Base-by-base conservation (phyloP, 2,797 vertebrate genomes). In the Tiaroga cobitis region DNA sequence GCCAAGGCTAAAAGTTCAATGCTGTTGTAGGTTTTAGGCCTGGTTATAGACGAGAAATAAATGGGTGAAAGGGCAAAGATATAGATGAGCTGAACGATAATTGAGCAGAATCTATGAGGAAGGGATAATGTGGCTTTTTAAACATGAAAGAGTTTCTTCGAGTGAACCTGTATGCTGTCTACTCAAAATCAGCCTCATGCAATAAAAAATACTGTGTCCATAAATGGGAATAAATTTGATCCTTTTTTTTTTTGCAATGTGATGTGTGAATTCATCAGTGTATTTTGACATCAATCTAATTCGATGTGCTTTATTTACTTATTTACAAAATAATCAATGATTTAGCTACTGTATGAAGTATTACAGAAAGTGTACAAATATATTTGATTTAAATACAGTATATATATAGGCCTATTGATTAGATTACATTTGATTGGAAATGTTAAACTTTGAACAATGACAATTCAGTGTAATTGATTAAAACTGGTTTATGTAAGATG, bases 1-100 rank as follows among this genome's bases (percentile, higher is more conserved):
- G 86, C 72, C 77, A 70, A 78, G 72, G 72, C 70, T 81, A 70
- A 86, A 79, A 78, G 85, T 86, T 85, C 59, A 80, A 54, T 19
- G 19, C 65, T 56, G 39, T 77, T 88, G 85, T 67, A 54, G 10
- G 43, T 37, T 85, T 80, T 83, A 21, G 67, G 61, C 61, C 29
- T 18, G 18, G 37, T 49, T 78, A 74, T 54, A 37, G 76, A 39
- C 1, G 32, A 81, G 46, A 78, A 68, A 79, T 78, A 59, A 75
- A 43, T 69, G 74, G 69, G 65, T 74, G n/a, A 69, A 68, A 59
- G 41, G 39, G 34, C 15, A 32, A 15, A 18, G 61, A 80, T 29
- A 26, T 37, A 37, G 59, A 78, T 82, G 34, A 70, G 67, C 59
- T 67, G 41, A 81, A 46, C 16, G 4, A n/a, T 69, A 76, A 70